Conservation (phyloP, 2,113 vertebrate genomes). For the Phyllostomus hastatus region DNA sequence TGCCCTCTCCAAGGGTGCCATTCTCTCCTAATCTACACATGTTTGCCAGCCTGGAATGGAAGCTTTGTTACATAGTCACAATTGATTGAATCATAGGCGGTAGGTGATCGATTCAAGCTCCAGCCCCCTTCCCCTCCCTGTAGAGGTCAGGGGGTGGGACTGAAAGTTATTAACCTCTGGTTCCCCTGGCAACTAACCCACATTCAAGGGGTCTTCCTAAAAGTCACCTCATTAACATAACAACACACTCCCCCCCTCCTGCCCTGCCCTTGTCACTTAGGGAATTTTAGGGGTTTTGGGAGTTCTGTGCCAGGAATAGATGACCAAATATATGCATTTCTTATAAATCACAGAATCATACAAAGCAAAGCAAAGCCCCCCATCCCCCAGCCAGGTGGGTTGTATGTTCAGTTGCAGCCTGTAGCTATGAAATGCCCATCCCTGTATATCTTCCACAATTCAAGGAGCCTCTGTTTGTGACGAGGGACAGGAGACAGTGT, state of each 20-base stretch:
- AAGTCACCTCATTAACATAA: neutral
- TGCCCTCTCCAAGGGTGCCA: neutral
- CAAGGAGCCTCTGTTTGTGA: neutral
- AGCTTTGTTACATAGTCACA: neutral
- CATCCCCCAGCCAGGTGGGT: neutral
- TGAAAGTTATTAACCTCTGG: neutral
- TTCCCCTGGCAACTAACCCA: neutral
- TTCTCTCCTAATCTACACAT: neutral
- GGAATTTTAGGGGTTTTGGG: neutral
- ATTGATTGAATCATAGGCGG: neutral
- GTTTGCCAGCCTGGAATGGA: neutral
- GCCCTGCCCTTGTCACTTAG: neutral
- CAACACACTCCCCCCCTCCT: neutral
- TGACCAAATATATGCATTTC: neutral
- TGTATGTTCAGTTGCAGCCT: neutral
- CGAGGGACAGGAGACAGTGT: neutral
- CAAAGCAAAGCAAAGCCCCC: neutral
- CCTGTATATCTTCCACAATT: neutral
- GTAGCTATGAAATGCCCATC: neutral
- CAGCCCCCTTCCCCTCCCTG: neutral
- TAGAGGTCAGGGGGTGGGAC: too few species aligned
- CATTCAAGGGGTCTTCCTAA: neutral
- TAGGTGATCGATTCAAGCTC: neutral
- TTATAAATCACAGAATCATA: neutral
- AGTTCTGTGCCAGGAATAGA: neutral